phyloP scores from a whole-genome alignment of 1,140 invertebrate genomes.

The Camponotus vicinus region DNA sequence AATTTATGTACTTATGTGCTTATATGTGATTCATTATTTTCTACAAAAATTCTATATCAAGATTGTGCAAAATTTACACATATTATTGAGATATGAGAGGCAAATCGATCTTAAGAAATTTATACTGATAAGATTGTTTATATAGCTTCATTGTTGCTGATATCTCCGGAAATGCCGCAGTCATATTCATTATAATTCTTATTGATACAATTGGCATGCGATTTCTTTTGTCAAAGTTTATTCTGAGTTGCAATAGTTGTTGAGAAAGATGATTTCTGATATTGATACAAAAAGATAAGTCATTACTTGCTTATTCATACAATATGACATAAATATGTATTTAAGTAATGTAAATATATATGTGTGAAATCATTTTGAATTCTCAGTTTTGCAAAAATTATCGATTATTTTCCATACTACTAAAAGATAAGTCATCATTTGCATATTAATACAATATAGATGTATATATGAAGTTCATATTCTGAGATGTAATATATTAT shows the following conservation, averaged over 20 bases:
- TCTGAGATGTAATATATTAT: no score
- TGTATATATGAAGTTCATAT: no score
- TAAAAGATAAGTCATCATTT: neutral
- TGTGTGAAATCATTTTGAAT: no score
- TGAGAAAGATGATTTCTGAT: neutral
- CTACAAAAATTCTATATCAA: neutral
- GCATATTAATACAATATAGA: neutral
- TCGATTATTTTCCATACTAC: no score
- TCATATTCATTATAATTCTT: no score
- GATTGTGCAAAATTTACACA: neutral
- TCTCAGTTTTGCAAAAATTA: no score
- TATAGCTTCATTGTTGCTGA: neutral
- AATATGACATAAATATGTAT: no score
- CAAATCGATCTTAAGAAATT: neutral
- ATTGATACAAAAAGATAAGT: neutral
- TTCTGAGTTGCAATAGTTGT: neutral
- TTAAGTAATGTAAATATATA: no score
- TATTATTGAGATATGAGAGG: neutral
- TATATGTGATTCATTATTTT: neutral
- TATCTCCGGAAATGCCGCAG: neutral
- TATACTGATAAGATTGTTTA: conserved; percentile 13
- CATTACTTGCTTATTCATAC: no score
- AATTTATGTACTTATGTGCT: no score
- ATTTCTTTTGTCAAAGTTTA: neutral
- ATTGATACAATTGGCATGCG: neutral